Base-by-base conservation (phyloP, 2,888 invertebrate species). In the Rhopalosiphum nymphaeae region DNA sequence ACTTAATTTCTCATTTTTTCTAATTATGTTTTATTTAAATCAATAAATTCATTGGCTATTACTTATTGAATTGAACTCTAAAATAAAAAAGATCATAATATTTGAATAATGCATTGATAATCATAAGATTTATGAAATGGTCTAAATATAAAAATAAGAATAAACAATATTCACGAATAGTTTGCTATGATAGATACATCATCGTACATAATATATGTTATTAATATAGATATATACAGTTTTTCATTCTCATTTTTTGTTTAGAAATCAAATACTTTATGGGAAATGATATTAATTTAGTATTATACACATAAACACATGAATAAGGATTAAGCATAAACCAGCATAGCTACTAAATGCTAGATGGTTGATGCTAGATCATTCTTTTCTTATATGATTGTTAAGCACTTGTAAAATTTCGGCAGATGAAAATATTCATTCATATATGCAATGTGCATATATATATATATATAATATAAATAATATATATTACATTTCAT, bases 101-200 rank as follows among this genome's bases (percentile, higher is more conserved):
- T 67, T 61, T 90, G 61, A 67, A 90, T 90, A 90, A 90, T 90
- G 61, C n/a, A 90, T 90, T 90, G 44, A 10, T 25, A 46, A 13
- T 90, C 46, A 61, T 90, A 21, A 46, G 4, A 16, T 16, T 29
- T 9, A 29, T 16, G 7, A 25, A 67, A 67, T 67, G 16, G 61
- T 67, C n/a, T 13, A 10, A 67, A 25, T n/a, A 90, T 56, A 90
- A 16, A 29, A 44, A 89, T 42, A 29, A 21, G 36, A 36, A 78
- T 36, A 16, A 78, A 36, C n/a, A 78, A 78, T 78, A 78, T 78
- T 36, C 36, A 36, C 36, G 36, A 7, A n/a, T 67, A 67, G 61
- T n/a, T 67, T 13, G n/a, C 7, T n/a, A 67, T n/a, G 67, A 36
- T 78, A 16, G n/a, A 36, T 78, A 21, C 36, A 36, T 36, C 7